Conservation (phyloP, 2,113 vertebrate species). For the Toxotes jaculatrix region DNA sequence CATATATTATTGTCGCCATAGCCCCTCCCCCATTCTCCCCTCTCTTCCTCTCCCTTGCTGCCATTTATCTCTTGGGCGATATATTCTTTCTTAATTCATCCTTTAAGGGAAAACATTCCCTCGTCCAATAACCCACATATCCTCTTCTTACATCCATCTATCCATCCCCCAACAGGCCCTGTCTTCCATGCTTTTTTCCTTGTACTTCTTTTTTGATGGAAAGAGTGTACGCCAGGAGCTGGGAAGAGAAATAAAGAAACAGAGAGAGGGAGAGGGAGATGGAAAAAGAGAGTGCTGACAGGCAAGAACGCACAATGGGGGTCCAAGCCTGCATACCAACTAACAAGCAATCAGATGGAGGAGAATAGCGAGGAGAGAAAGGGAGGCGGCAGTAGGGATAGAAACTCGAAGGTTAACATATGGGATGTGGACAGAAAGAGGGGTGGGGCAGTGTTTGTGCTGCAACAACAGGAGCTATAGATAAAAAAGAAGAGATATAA, state of each 20-base stretch:
- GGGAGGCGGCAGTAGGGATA: conserved; percentile 45
- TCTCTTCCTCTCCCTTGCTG: conserved; percentile 43
- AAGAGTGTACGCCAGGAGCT: conserved; percentile 43
- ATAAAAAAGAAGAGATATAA: conserved; percentile 2
- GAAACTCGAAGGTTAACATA: conserved; percentile 60
- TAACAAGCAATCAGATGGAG: conserved; percentile 77
- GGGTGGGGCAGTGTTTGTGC: conserved; percentile 14
- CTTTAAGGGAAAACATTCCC: conserved; percentile 47
- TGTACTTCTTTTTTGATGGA: conserved; percentile 27
- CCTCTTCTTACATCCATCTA: conserved; percentile 42
- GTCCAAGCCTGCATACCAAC: conserved; percentile 78
- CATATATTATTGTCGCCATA: conserved; percentile 66
- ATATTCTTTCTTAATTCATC: conserved; percentile 54
- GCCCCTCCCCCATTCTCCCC: conserved; percentile 58
- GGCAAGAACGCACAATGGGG: conserved; percentile 76
- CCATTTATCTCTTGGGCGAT: conserved; percentile 64
- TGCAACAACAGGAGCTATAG: conserved; percentile 27
- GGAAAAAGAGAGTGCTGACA: conserved; percentile 78
- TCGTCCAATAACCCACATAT: conserved; percentile 36
- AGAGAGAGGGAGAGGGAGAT: conserved; percentile 43
- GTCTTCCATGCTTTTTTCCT: conserved; percentile 28
- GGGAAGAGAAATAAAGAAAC: conserved; percentile 33
- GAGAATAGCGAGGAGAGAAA: conserved; percentile 42
- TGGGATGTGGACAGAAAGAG: conserved; percentile 41
- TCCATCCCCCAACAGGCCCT: conserved; percentile 38